phyloP scores from a whole-genome alignment of 2,888 invertebrate genomes.

The Spilosoma lubricipeda region DNA sequence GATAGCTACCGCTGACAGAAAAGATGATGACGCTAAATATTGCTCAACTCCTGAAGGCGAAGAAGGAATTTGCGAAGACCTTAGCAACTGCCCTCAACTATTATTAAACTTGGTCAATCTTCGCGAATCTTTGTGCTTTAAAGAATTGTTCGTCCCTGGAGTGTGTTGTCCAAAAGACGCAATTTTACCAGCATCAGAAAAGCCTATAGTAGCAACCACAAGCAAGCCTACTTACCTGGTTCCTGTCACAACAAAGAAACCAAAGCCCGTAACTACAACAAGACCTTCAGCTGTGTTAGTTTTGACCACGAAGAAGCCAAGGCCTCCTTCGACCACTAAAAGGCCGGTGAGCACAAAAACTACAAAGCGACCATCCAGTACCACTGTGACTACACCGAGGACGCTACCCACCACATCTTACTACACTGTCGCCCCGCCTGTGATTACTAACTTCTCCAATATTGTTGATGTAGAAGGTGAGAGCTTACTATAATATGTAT shows the following conservation, averaged over 20 bases:
- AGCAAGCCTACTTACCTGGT: constrained; percentile 78
- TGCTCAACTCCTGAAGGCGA: constrained; percentile 94
- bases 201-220: constrained; percentile 70
- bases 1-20: constrained; percentile 74
- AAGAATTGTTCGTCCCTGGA: constrained; percentile 95
- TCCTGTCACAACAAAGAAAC: constrained; percentile 75
- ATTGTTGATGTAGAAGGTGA: constrained; percentile 85
- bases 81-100: constrained; percentile 95
- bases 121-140: constrained; percentile 95
- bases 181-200: constrained; percentile 69
- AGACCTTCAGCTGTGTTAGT: constrained; percentile 69
- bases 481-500: constrained; percentile 18
- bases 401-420: constrained; percentile 77
- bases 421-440: constrained; percentile 76
- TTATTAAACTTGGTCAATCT: constrained; percentile 92
- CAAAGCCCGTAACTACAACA: constrained; percentile 61
- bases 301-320: constrained; percentile 67
- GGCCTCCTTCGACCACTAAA: constrained; percentile 57
- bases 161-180: constrained; percentile 93
- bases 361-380: constrained; percentile 64
- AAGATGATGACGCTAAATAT: constrained; percentile 85
- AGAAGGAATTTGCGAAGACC: constrained; percentile 93
- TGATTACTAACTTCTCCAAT: constrained; percentile 79
- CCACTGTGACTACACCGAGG: constrained; percentile 63
- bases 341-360: constrained; percentile 60